These are phyloP conservation scores for Podilymbus podiceps DNA, from an alignment of 2,113 vertebrate genomes.

Conservation along the genomic window DNA sequence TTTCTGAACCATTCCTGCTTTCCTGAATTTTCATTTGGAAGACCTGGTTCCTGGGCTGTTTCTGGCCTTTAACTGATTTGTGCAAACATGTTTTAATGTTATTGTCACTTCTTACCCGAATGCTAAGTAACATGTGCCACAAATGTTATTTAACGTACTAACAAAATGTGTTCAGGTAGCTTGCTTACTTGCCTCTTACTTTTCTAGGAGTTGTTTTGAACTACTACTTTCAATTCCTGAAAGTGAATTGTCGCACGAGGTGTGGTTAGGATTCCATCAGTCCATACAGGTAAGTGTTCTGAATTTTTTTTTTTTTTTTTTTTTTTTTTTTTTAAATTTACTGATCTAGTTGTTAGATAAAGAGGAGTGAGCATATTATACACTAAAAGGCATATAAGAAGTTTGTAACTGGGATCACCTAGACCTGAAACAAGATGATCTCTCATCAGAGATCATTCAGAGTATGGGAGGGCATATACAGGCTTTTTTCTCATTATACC, in stretches of 20 bases:
- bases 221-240: conserved; percentile 93
- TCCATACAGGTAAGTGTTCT: conserved; percentile 86
- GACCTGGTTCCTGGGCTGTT: background rate
- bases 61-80: background rate
- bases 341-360: background rate
- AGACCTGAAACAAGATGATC: background rate
- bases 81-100: background rate
- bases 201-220: conserved; percentile 96
- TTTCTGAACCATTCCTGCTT: background rate
- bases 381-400: background rate
- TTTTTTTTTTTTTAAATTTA: background rate
- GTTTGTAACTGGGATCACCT: background rate
- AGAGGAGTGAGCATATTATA: background rate
- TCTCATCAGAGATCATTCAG: background rate
- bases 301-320: background rate
- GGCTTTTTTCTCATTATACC: background rate
- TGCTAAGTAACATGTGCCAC: background rate
- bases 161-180: background rate
- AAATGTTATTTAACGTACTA: background rate
- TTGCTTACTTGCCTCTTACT: conserved; percentile 53
- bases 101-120: background rate
- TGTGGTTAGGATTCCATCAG: conserved; percentile 90
- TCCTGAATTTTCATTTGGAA: background rate
- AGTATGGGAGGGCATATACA: too few relatives aligned
- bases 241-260: conserved; percentile 88